These are phyloP conservation scores for Eclectus roratus DNA, from an alignment of 2,113 vertebrate species.

Conservation along the genomic window DNA sequence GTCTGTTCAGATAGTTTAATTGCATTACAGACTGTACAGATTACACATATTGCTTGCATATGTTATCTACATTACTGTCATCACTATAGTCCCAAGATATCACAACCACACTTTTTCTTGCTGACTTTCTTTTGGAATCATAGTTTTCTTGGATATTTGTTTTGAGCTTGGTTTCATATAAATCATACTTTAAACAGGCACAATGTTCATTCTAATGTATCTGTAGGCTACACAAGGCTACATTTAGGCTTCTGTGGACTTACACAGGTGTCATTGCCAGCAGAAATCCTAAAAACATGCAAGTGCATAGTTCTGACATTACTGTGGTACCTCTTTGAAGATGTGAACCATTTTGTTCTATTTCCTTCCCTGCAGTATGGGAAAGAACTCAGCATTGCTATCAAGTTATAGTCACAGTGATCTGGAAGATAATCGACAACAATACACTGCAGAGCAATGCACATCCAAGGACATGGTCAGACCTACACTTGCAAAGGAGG, in stretches of 20 bases:
- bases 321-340: background rate
- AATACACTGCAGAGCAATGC: background rate
- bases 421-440: background rate
- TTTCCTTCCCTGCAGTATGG: background rate
- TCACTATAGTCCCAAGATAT: background rate
- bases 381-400: background rate
- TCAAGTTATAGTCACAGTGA: background rate
- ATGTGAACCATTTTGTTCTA: background rate
- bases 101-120: background rate
- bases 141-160: background rate
- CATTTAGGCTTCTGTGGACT: background rate
- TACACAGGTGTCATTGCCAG: background rate
- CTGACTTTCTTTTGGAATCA: background rate
- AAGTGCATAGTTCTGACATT: background rate
- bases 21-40: background rate
- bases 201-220: background rate
- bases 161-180: background rate
- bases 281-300: background rate
- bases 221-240: background rate
- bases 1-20: background rate
- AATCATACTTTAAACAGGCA: background rate
- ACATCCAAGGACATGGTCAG: background rate
- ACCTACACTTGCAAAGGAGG: background rate
- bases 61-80: background rate
- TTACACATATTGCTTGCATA: background rate